Evolutionary conservation across 2,888 invertebrate genomes (phyloP), one percentile per base, ranked within the genome.

Genomic region (Sarcophaga caerulescens): DNA sequence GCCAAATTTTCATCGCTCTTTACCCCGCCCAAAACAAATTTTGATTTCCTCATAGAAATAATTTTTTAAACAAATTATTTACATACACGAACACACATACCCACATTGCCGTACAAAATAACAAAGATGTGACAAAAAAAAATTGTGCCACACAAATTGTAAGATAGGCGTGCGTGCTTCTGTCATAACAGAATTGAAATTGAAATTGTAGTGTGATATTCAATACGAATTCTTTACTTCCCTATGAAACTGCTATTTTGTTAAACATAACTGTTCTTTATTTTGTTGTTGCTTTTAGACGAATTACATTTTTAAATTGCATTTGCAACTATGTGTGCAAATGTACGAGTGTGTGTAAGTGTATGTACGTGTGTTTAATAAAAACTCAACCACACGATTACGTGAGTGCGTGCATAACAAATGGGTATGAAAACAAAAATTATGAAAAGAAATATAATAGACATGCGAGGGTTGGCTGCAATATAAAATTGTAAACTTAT

Each of bases 331-430:
- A 52, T 14, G 17, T 17, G 4, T 4, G 52, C 17, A 52, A 35
- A 8, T 52, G 14, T 14, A 14, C 52, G 52, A 17, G 52, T 52
- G 52, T 52, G 14, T 52, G 17, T 47, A 12, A 10, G 11, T 12
- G 47, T 47, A 4, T 52, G 14, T 52, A 17, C 4, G 14, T 52
- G 52, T 17, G 52, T 52, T 52, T 52, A 52, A 14, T 52, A 12
- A 17, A 17, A 52, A 52, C 5, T 52, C 17, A 77, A 77, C 82
- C 82, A 66, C 57, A 71, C 45, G 77, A 71, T 71, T 77, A 77
- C 77, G 70, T 62, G 76, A 82, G 76, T 82, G 77, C 76, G 71
- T 77, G 76, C 76, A 77, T 82, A 81, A 81, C 35, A 70, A 65
- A 70, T 71, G 70, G 70, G 62, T 76, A 12, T 23, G 35, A 35